Conservation (phyloP, 1,140 invertebrate species). For the Dendrolimus punctatus region DNA sequence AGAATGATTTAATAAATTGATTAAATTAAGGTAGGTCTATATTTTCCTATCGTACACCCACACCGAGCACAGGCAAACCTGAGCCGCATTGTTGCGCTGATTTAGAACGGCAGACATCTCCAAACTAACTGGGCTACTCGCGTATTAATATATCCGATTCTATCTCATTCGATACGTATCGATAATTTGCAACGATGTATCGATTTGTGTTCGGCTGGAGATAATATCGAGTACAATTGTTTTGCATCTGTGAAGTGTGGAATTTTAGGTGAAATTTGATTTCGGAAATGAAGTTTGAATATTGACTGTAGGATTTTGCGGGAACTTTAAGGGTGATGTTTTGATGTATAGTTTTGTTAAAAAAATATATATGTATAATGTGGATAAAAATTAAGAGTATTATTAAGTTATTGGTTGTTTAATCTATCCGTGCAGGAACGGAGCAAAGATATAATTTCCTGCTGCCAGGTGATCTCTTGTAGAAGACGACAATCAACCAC, state of each 20-base stretch:
- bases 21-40: slow-evolving; percentile 21
- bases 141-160: slow-evolving; percentile 70
- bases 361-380: no score
- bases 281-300: not conserved
- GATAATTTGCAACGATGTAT: slow-evolving; percentile 57
- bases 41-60: slow-evolving; percentile 29
- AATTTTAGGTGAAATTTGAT: no score
- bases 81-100: slow-evolving; percentile 63
- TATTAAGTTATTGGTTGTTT: no score
- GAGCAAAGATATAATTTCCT: no score
- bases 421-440: no score
- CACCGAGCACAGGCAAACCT: slow-evolving; percentile 53
- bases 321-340: not conserved
- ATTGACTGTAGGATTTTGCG: slow-evolving; percentile 6
- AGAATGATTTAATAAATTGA: not conserved
- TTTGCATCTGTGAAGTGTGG: no score
- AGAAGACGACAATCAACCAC: no score
- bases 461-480: no score
- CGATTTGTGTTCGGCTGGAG: slow-evolving; percentile 27
- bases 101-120: slow-evolving; percentile 69
- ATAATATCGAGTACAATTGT: not conserved
- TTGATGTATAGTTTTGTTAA: not conserved
- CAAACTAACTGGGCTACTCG: slow-evolving; percentile 63
- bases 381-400: no score
- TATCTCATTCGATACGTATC: slow-evolving; percentile 22